phyloP scores from a whole-genome alignment of 2,888 invertebrate genomes.

The Pristionchus fissidentatus region DNA sequence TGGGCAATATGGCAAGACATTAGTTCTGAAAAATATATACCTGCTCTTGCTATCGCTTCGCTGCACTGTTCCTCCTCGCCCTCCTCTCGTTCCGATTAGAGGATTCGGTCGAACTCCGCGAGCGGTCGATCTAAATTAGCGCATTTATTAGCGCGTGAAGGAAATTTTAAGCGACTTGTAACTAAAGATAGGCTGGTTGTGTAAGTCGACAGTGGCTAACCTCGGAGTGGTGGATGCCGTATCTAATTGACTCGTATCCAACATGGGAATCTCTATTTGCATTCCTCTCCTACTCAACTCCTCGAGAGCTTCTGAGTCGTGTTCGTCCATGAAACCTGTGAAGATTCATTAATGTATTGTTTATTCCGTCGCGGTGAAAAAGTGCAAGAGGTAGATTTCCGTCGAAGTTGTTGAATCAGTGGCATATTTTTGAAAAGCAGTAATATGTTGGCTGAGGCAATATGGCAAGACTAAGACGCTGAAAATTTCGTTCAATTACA shows the following conservation, averaged over 20 bases:
- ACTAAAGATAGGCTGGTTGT: background rate
- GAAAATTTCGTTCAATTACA: too few relatives aligned
- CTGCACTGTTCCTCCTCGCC: background rate
- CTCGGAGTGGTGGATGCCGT: constrained; percentile 44
- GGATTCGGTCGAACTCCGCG: background rate
- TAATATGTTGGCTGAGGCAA: too few relatives aligned
- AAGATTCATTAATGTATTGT: too few relatives aligned
- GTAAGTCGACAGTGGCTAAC: background rate
- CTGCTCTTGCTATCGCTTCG: background rate
- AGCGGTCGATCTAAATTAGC: constrained; percentile 7
- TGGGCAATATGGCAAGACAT: too few relatives aligned
- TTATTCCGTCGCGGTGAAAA: too few relatives aligned
- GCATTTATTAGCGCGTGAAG: too few relatives aligned
- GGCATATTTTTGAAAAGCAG: too few relatives aligned
- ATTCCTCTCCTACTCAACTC: constrained; percentile 45
- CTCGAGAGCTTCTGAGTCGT: constrained; percentile 43
- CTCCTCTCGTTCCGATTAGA: background rate
- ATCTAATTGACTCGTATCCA: constrained; percentile 43
- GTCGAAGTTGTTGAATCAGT: too few relatives aligned
- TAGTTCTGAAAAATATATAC: background rate
- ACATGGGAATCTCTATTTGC: constrained; percentile 45
- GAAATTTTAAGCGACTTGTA: background rate
- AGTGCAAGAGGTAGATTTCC: background rate
- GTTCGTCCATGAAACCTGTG: constrained; percentile 34
- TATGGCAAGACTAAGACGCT: too few relatives aligned